phyloP scores from a whole-genome alignment of 1,140 invertebrate genomes.

The Lepidurus couesii region DNA sequence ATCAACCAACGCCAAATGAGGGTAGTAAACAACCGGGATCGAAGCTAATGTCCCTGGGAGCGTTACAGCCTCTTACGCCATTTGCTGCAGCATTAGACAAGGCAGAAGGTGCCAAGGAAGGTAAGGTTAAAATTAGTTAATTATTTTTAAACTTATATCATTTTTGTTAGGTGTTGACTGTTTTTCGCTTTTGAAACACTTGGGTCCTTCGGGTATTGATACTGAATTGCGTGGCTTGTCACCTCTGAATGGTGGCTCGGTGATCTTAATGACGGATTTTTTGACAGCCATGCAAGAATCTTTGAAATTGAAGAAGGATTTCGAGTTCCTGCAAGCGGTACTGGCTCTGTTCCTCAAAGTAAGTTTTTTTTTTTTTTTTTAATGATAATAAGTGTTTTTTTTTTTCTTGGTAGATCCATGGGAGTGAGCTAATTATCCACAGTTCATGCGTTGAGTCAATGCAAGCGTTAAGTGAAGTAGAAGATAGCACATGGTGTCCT shows the following conservation, averaged over 20 bases:
- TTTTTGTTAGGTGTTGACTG: slow-evolving; percentile 45
- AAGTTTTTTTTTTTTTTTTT: neutral
- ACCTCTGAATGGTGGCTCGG: slow-evolving; percentile 61
- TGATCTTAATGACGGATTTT: slow-evolving; percentile 68
- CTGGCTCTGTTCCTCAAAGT: slow-evolving; percentile 84
- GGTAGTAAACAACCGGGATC: slow-evolving; percentile 35
- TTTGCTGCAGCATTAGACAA: slow-evolving; percentile 38
- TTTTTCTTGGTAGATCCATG: neutral
- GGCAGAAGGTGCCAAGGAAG: slow-evolving; percentile 36
- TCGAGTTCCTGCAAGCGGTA: slow-evolving; percentile 88
- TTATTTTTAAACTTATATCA: slow-evolving; percentile 3
- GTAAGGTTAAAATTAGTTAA: slow-evolving; percentile 1
- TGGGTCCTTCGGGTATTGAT: slow-evolving; percentile 81
- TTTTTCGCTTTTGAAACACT: slow-evolving; percentile 67
- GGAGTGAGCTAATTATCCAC: neutral
- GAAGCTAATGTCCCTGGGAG: slow-evolving; percentile 21
- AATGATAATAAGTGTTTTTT: neutral
- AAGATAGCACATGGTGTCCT: neutral
- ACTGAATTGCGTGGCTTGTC: slow-evolving; percentile 78
- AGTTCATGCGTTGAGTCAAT: neutral
- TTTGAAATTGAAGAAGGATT: slow-evolving; percentile 70
- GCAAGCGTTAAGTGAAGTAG: neutral
- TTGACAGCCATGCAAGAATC: slow-evolving; percentile 66
- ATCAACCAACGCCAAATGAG: slow-evolving; percentile 5
- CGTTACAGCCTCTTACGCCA: slow-evolving; percentile 36